Evolutionary conservation across 2,113 vertebrate species (phyloP), one percentile per base, ranked within the genome.

Genomic region (Nibea coibor): DNA sequence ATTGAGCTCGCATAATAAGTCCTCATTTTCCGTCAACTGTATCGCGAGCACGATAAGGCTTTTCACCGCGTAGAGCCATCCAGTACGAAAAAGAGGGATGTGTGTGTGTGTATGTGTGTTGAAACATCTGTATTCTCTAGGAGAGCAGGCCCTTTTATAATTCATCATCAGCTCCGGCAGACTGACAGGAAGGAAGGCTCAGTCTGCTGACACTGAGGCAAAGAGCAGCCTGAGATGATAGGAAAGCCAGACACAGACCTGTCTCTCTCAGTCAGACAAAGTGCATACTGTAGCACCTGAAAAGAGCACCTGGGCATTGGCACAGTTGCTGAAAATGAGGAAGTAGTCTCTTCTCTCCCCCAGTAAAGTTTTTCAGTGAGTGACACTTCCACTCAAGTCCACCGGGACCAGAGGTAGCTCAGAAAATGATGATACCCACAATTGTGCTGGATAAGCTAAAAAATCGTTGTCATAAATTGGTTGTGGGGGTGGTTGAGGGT

Each of bases 91-190:
- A 19, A 59, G 59, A 39, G 8, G 20, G 20, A 28, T 26, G 68
- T 71, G 43, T 47, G 54, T n/a, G 24, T 54, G 59, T 54, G 50
- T 31, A 67, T 20, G 61, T 50, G 64, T 17, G 64, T 47, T 69
- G 73, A 88, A 92, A 93, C 90, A 94, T 94, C 90, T 92, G 91
- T 92, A 93, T 93, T 91, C 92, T 90, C 82, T 12, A 43, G 72
- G 68, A 92, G 81, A 90, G 79, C 84, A 54, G 82, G 67, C 77
- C 83, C 72, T 90, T 93, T 93, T 87, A 93, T 94, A 93, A 92
- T 92, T 94, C 82, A 92, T 93, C 91, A 91, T 91, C 87, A 89
- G 87, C 88, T 88, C 85, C 86, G 75, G 90, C 88, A 91, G 90
- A 90, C 88, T 89, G 92, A 89, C 92, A 92, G 89, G 89, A 89